A percentile compares a stretch with the other conserved stretches of the same genome.
phyloP scores from a whole-genome alignment of 2,888 invertebrate species.

The Acanthosepion pharaonis region DNA sequence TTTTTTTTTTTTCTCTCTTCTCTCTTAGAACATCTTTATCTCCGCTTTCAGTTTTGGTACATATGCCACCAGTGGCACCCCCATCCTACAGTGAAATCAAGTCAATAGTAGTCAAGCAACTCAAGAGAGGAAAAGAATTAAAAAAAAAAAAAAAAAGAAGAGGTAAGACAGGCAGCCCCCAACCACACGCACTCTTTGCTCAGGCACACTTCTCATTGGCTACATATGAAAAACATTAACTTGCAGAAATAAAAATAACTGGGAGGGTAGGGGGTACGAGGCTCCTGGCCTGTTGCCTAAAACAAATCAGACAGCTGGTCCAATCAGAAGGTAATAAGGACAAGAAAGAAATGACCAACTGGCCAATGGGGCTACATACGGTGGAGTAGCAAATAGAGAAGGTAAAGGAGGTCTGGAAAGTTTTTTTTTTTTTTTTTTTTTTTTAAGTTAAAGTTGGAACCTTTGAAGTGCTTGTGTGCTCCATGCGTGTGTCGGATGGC shows the following conservation, averaged over 20 bases:
- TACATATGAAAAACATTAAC: conserved; percentile 45
- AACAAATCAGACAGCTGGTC: conserved; percentile 36
- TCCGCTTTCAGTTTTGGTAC: background rate
- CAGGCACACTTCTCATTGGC: conserved; percentile 39
- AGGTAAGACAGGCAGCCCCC: background rate
- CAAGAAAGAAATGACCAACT: conserved; percentile 3
- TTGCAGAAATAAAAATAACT: conserved; percentile 42
- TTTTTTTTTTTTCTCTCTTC: background rate
- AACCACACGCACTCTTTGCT: background rate
- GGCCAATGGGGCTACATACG: background rate
- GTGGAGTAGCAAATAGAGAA: background rate
- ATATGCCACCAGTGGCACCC: background rate
- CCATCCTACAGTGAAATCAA: conserved; percentile 6
- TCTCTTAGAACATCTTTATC: background rate
- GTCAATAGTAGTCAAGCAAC: conserved; percentile 38
- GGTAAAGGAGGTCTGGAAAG: background rate
- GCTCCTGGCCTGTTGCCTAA: conserved; percentile 43
- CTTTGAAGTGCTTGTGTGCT: background rate
- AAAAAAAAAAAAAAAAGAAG: background rate
- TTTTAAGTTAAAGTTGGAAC: background rate
- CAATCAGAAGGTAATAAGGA: conserved; percentile 34
- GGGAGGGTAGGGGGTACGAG: background rate
- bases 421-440: background rate
- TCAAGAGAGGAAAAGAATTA: background rate
- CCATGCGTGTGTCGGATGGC: background rate